Base-by-base conservation (phyloP, 92 coral and sea anemone species). In the Zoanthus solanderi region DNA sequence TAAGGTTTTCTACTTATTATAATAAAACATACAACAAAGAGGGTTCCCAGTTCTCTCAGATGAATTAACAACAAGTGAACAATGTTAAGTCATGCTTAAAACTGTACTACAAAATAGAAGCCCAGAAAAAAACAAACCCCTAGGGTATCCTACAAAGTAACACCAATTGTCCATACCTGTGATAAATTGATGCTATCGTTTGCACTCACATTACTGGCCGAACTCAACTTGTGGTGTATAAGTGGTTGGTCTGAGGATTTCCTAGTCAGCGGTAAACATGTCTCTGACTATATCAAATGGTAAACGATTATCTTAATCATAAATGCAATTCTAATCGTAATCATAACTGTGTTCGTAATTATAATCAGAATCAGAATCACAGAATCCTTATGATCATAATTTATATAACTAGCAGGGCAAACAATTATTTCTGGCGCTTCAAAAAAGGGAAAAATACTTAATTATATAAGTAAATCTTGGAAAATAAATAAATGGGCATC, bases 171-270 rank as follows among this genome's bases (percentile, higher is more conserved):
- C 78, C 74, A 0, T 18, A 79, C 84, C 57, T 65, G 84, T 61
- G 56, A 42, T 18, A 37, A 18, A 45, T 23, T 48, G 53, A 63
- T 48, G 23, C 17, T 44, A 28, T 79, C 74, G 15, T 28, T 28
- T 3, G 74, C 42, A 48, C 74, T 44, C 61, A 63, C 56, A n/a
- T 18, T 14, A 44, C 84, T 79, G 54, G 72, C 84, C 17, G 84
- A 34, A 63, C 84, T 79, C 74, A 63, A 34, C 52, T 79, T 63
- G 73, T 79, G 84, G 37, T 61, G 84, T 23, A 46, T 45, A 9
- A 45, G 34, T 32, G 84, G 58, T 16, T 79, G 84, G 28, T 79
- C 84, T 63, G 84, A 79, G 1, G 42, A 17, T 15, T 42, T 79
- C n/a, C 84, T 79, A 15, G 71, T 32, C 56, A 79, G 72, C 17